Evolutionary conservation across 2,113 vertebrate species (phyloP).

Genomic region (Thalassoma bifasciatum): DNA sequence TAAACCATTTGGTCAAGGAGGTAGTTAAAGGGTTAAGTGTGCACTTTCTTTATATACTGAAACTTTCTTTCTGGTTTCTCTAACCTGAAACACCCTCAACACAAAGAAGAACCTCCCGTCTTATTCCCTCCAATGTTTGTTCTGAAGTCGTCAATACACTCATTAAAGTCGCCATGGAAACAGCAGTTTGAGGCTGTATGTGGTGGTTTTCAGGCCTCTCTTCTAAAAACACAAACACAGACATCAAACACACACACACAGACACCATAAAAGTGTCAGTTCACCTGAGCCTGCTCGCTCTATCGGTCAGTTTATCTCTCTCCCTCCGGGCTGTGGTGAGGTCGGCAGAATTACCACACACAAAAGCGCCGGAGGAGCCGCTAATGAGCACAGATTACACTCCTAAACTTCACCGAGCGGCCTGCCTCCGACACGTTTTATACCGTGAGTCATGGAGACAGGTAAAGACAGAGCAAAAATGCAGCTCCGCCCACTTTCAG

Average conservation of each 20-base stretch:
- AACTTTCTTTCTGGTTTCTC: too few species aligned
- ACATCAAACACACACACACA: slow-evolving; percentile 22
- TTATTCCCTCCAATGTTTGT: too few species aligned
- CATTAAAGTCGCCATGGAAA: too few species aligned
- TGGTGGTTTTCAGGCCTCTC: slow-evolving; percentile 1
- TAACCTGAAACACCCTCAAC: too few species aligned
- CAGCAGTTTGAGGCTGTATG: too few species aligned
- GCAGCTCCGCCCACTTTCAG: slow-evolving; percentile 21
- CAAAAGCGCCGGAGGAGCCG: slow-evolving; percentile 39
- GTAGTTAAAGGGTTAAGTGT: too few species aligned
- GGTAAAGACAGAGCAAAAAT: slow-evolving; percentile 50
- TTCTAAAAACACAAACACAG: slow-evolving; percentile 21
- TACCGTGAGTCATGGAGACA: slow-evolving; percentile 34
- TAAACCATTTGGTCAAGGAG: too few species aligned
- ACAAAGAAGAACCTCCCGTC: too few species aligned
- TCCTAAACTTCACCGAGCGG: slow-evolving; percentile 38
- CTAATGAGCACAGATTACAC: slow-evolving; percentile 62
- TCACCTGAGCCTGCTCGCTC: slow-evolving; percentile 25
- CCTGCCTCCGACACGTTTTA: slow-evolving; percentile 9
- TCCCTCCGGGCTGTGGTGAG: slow-evolving; percentile 34
- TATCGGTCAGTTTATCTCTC: slow-evolving; percentile 31
- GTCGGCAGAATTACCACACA: slow-evolving; percentile 56
- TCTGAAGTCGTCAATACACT: too few species aligned
- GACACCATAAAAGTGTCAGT: slow-evolving; percentile 41
- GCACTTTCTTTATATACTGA: too few species aligned